Evolutionary conservation across 2,888 invertebrate genomes (phyloP), one percentile per base, ranked within the genome.

Genomic region (Caenorhabditis doughertyi): DNA sequence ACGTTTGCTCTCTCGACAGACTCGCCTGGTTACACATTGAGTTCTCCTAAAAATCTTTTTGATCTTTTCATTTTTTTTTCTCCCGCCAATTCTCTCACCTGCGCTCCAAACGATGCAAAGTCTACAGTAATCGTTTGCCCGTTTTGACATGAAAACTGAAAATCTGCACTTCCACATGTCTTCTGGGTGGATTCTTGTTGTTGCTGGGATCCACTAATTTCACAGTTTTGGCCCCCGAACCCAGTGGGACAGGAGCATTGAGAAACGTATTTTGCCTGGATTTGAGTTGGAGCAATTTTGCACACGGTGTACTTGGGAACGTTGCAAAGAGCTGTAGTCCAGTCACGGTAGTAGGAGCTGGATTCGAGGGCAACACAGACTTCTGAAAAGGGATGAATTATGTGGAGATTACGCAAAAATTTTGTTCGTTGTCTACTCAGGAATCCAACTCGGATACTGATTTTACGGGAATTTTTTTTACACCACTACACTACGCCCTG

Each of bases 41-140:
- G 16, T 72, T 79, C 35, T 76, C 83, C 84, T 84, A 23, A 23
- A 11, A 8, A 13, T 18, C 16, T 11, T 23, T 39, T 55, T 51
- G 53, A 67, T 47, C 25, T 65, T 60, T 81, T 18, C 67, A 32
- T 44, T n/a, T n/a, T n/a, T n/a, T n/a, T n/a, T n/a, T n/a, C n/a
- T n/a, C n/a, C n/a, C n/a, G n/a, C n/a, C n/a, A n/a, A n/a, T n/a
- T n/a, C n/a, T n/a, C n/a, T n/a, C n/a, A 85, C 85, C 62, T 81
- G 62, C 8, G 84, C 80, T 7, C 89, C 89, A 56, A 82, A 89
- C 23, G 86, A 84, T 0, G 89, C 89, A 51, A 79, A 89, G 62
- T 89, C 89, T 5, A 89, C 88, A 4, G 83, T 62, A 44, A 89
- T 87, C 39, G 84, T 82, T 29, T 81, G 82, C 11, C 79, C 80